Base-by-base conservation (phyloP, 1,140 invertebrate species). In the Steinernema feltiae region DNA sequence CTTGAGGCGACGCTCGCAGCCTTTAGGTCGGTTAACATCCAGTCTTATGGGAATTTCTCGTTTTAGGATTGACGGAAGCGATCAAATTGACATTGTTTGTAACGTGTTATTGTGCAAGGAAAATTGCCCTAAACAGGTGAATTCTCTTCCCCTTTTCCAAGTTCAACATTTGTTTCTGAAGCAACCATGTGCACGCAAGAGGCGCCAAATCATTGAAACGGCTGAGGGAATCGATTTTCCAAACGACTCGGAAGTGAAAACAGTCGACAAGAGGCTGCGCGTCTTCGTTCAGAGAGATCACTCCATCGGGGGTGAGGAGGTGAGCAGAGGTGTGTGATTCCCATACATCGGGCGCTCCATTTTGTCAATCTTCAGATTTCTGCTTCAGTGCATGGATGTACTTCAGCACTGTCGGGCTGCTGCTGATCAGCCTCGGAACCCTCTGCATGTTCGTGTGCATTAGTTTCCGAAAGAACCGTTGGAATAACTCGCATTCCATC, bases 31-130 rank as follows among this genome's bases (percentile, higher is more conserved):
- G n/a, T n/a, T n/a, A n/a, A n/a, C n/a, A n/a, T n/a, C n/a, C n/a
- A n/a, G n/a, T n/a, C n/a, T n/a, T n/a, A n/a, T n/a, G n/a, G n/a
- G n/a, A n/a, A n/a, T n/a, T n/a, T n/a, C n/a, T n/a, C n/a, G n/a
- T n/a, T 83, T 83, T 63, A 41, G 82, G 31, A 83, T 83, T 24
- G 82, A 83, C 72, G 82, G 82, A 41, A 69, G 69, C 21, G 81
- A 83, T 72, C 82, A 82, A 74, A 84, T 82, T 48, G 81, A 82
- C 70, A 82, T 82, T 53, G 80, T 78, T 21, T 82, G 81, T 32
- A 76, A 73, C 48, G 81, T 82, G n/a, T 32, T 82, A 21, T 31
- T 82, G 30, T 82, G 81, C 71, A 41, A 72, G 48, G 31, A 18
- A 21, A 32, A 32, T 15, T 82, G 81, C 31, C 63, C 69, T 71